Evolutionary conservation across 2,888 invertebrate genomes (phyloP).

Genomic region (Philonicus albiceps): DNA sequence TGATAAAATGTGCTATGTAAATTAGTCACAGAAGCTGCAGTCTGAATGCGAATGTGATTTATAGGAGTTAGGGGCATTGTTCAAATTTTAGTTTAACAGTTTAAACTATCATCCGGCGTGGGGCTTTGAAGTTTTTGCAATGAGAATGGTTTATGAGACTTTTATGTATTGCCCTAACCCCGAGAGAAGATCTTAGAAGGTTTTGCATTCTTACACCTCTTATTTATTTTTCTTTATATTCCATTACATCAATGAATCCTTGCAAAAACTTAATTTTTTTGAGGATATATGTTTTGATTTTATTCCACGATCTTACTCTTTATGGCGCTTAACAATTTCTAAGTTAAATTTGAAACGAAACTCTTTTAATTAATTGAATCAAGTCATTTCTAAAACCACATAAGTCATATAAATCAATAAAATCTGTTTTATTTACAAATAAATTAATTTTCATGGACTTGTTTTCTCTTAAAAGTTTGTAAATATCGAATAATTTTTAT

Average conservation of each 20-base stretch:
- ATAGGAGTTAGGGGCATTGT: neutral
- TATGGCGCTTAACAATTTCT: too few species aligned
- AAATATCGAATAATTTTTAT: too few species aligned
- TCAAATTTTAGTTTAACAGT: neutral
- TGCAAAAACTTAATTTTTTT: too few species aligned
- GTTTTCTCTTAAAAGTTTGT: too few species aligned
- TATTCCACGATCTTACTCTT: too few species aligned
- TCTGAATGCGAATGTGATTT: neutral
- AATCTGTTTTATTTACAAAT: too few species aligned
- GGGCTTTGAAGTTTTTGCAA: neutral
- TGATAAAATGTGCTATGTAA: neutral
- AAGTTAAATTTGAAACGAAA: too few species aligned
- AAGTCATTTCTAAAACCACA: too few species aligned
- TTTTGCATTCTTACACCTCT: neutral
- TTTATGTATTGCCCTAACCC: neutral
- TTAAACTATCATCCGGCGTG: neutral
- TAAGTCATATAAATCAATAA: too few species aligned
- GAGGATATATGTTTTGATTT: too few species aligned
- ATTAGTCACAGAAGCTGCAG: neutral
- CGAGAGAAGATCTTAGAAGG: neutral
- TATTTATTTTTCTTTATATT: neutral
- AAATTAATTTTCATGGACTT: too few species aligned
- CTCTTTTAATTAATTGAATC: too few species aligned
- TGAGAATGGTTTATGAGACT: neutral
- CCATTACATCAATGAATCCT: neutral